phyloP scores from a whole-genome alignment of 2,888 invertebrate species.

The Trilocha varians region DNA sequence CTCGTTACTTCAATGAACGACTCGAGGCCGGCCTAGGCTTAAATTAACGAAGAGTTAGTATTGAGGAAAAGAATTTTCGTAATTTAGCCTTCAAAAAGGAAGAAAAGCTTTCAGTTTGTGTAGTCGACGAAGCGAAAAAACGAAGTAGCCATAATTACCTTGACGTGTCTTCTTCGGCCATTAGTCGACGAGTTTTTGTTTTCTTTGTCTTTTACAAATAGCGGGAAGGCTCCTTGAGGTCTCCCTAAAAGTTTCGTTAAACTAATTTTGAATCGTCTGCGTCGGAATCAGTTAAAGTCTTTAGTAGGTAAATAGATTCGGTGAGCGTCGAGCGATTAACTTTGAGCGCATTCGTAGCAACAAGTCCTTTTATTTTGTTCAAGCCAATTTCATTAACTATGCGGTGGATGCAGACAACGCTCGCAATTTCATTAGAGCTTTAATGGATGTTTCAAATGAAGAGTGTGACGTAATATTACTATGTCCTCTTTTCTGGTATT shows the following conservation, averaged over 20 bases:
- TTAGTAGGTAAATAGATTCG: conserved; percentile 2
- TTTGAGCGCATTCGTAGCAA: neutral
- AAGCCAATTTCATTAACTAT: neutral
- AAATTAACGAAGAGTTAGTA: conserved; percentile 28
- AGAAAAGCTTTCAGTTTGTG: conserved; percentile 9
- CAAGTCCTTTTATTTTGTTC: neutral
- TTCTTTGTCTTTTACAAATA: neutral
- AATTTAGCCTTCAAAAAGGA: conserved; percentile 18
- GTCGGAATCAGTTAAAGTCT: conserved; percentile 1
- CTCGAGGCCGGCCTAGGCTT: conserved; percentile 17
- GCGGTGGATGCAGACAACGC: neutral
- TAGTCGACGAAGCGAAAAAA: conserved; percentile 14
- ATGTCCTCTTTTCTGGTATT: too few relatives aligned
- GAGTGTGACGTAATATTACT: too few relatives aligned
- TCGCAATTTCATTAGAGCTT: neutral
- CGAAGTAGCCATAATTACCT: conserved; percentile 19
- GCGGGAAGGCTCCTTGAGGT: neutral
- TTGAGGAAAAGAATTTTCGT: conserved; percentile 17
- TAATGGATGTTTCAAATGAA: too few relatives aligned
- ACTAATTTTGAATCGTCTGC: conserved; percentile 3
- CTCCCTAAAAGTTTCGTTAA: neutral
- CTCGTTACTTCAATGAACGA: conserved; percentile 17
- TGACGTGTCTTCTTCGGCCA: conserved; percentile 9
- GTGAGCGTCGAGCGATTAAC: conserved; percentile 1
- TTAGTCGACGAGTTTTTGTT: conserved; percentile 3